Evolutionary conservation across 2,113 vertebrate genomes (phyloP).

Genomic region (Sinocyclocheilus anshuiensis): DNA sequence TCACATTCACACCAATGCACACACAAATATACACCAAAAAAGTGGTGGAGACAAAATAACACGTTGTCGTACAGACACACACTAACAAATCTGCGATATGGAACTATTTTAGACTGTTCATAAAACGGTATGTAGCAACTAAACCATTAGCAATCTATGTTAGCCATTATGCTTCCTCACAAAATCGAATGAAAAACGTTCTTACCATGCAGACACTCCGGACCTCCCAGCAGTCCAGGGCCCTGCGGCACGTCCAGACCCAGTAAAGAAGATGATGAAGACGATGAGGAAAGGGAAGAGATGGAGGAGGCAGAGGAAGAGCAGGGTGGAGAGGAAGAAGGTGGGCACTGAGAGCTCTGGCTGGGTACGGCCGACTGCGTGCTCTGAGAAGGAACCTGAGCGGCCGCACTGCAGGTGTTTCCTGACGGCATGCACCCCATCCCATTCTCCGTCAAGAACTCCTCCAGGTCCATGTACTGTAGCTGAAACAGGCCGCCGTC

Average conservation of each 20-base stretch:
- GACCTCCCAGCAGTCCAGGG: constrained; percentile 72
- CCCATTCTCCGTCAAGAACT: constrained; percentile 80
- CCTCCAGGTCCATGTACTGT: constrained; percentile 84
- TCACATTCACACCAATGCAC: constrained; percentile 1
- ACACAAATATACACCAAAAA: constrained; percentile 6
- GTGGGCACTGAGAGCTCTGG: constrained; percentile 80
- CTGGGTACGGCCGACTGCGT: constrained; percentile 77
- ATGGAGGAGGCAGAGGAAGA: constrained; percentile 71
- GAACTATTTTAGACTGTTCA: background rate
- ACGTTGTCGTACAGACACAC: background rate
- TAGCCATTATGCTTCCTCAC: background rate
- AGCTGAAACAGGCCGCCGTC: constrained; percentile 80
- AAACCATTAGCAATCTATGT: background rate
- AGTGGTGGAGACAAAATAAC: background rate
- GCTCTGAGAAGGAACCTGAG: constrained; percentile 79
- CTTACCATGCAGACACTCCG: constrained; percentile 77
- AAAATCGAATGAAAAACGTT: background rate
- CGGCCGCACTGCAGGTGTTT: constrained; percentile 70
- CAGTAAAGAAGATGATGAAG: constrained; percentile 76
- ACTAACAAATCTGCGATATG: background rate
- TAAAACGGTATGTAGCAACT: background rate
- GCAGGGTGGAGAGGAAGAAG: constrained; percentile 73
- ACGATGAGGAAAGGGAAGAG: constrained; percentile 77
- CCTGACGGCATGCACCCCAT: constrained; percentile 77
- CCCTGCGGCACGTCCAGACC: constrained; percentile 75